Conservation (phyloP, 2,797 vertebrate genomes). For the Pseudopleuronectes americanus region DNA sequence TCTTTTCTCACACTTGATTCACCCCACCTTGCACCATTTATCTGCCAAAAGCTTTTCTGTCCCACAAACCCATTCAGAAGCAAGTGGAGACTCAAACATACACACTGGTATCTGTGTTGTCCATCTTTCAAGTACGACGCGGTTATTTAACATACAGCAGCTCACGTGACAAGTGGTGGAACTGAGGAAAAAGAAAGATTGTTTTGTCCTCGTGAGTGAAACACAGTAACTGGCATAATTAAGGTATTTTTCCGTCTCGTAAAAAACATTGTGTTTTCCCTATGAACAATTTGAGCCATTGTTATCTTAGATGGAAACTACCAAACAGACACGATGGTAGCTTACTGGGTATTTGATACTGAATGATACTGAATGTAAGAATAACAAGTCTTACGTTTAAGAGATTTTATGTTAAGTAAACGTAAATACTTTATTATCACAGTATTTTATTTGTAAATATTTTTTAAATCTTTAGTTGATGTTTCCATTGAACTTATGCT, state of each 20-base stretch:
- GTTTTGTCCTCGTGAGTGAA: background rate
- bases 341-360: no score
- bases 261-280: no score
- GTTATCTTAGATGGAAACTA: no score
- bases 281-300: no score
- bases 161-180: background rate
- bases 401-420: background rate
- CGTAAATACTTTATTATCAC: background rate
- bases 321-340: no score
- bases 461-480: background rate
- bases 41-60: background rate
- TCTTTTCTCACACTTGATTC: slow-evolving; percentile 10
- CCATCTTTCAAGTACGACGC: background rate
- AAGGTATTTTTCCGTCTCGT: no score
- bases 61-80: slow-evolving; percentile 10
- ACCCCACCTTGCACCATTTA: background rate
- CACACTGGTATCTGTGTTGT: background rate
- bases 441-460: background rate
- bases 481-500: background rate
- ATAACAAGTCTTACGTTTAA: no score
- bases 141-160: slow-evolving; percentile 3
- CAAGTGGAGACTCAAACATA: background rate
- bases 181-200: no score
- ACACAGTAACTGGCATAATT: no score
- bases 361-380: no score